Evolutionary conservation across 1,140 invertebrate species (phyloP), one percentile per base, ranked within the genome.

Genomic region (Scaptodrosophila lebanonensis): DNA sequence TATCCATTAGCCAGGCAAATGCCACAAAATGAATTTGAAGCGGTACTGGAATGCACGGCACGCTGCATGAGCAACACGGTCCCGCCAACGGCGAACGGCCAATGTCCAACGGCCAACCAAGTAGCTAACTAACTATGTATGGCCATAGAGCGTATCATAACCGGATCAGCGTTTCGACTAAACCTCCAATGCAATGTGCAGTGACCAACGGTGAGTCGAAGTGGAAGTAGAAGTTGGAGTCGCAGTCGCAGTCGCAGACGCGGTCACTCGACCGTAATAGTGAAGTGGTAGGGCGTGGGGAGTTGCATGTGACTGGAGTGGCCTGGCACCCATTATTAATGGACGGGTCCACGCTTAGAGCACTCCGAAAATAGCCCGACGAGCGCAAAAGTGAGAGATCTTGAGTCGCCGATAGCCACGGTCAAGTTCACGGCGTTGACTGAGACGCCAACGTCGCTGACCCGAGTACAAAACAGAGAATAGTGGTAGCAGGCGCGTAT

Each of bases 361-460:
- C 68, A 45, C 47, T 49, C 25, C 36, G 42, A 66, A 66, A 66
- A 61, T 65, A 61, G 62, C 48, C 45, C 44, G 58, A 47, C 58
- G 39, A 51, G 48, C 44, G 54, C 54, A 44, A 56, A 66, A 61
- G 49, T 48, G 32, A 45, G 51, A 77, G 75, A 84, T 84, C 73
- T 75, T 22, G 43, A 36, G 48, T 25, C 51, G 61, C 48, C 53
- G 83, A 85, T 85, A 85, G 83, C 83, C 77, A 85, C 77, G 83
- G 83, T 85, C 83, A 85, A 85, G 83, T 85, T 85, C 83, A 85
- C 70, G 75, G 57, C 61, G 66, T 30, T 49, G 25, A 47, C 65
- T 6, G 54, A 47, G 60, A 40, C 25, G 59, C 15, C 16, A 35
- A 45, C 66, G 52, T n/a, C n/a, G n/a, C n/a, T n/a, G n/a, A n/a